Evolutionary conservation across 2,113 vertebrate species (phyloP).

Genomic region (Siphamia tubifer): DNA sequence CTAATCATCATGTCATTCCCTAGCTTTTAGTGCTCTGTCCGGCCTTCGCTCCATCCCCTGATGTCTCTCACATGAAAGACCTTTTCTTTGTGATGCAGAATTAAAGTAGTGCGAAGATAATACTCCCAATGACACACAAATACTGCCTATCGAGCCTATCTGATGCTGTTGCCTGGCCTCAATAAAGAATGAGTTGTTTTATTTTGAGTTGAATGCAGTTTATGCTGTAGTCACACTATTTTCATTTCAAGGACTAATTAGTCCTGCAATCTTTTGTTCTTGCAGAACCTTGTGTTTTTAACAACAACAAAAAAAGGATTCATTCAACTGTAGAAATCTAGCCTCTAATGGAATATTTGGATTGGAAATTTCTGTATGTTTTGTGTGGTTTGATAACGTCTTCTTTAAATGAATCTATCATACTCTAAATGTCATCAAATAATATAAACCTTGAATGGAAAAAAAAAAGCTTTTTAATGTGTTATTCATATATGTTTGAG

Average conservation of each 20-base stretch:
- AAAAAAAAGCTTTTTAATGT: too few relatives aligned
- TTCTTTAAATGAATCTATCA: not conserved
- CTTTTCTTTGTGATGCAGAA: conserved; percentile 74
- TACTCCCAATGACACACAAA: conserved; percentile 67
- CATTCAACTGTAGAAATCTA: conserved; percentile 16
- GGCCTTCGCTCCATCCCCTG: conserved; percentile 69
- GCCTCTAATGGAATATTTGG: conserved; percentile 10
- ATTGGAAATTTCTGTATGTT: not conserved
- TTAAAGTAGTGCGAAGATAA: conserved; percentile 73
- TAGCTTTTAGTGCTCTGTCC: conserved; percentile 75
- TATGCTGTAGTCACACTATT: conserved; percentile 40
- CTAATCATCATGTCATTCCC: conserved; percentile 78
- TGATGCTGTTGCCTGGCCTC: conserved; percentile 63
- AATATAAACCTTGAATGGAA: too few relatives aligned
- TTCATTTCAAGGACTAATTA: conserved; percentile 63
- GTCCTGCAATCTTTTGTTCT: conserved; percentile 44
- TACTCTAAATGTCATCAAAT: not conserved
- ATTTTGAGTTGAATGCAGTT: conserved; percentile 39
- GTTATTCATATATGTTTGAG: too few relatives aligned
- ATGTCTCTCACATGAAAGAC: conserved; percentile 75
- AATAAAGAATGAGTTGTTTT: conserved; percentile 56
- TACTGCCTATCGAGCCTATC: conserved; percentile 60
- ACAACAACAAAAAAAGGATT: conserved; percentile 14
- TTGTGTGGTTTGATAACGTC: not conserved
- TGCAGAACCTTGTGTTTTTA: conserved; percentile 14